Conservation (phyloP, 2,888 invertebrate species). For the Eristalinus sepulchralis region DNA sequence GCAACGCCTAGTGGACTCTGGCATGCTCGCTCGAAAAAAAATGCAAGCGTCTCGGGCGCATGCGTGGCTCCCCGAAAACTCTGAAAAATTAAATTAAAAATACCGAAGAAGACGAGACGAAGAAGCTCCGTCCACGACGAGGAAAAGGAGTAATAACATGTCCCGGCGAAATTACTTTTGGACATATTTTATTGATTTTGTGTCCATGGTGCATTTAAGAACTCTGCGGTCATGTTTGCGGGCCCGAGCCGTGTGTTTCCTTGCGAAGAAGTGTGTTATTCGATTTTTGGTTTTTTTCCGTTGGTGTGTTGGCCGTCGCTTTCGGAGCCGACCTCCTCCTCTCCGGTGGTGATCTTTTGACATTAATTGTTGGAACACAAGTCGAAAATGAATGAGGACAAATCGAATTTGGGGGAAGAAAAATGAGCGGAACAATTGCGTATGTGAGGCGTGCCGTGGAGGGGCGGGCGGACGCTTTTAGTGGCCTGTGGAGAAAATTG, state of each 20-base stretch:
- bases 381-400: conserved; percentile 64
- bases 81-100: conserved; percentile 33
- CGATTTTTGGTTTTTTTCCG: conserved; percentile 5
- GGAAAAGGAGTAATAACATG: conserved; percentile 69
- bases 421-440: conserved; percentile 34
- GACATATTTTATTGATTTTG: conserved; percentile 72
- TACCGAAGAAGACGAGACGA: neutral
- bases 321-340: neutral
- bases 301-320: neutral
- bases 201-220: conserved; percentile 62
- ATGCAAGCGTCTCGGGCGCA: neutral
- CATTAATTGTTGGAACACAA: conserved; percentile 64
- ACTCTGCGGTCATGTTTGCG: conserved; percentile 52
- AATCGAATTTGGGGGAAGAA: conserved; percentile 57
- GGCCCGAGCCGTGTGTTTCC: conserved; percentile 24
- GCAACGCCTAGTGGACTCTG: conserved; percentile 48
- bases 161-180: conserved; percentile 71
- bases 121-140: conserved; percentile 37
- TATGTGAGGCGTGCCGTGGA: neutral
- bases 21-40: neutral
- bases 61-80: conserved; percentile 20
- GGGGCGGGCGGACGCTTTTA: neutral
- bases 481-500: conserved; percentile 23
- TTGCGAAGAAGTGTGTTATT: conserved; percentile 52
- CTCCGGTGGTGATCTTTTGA: conserved; percentile 65